These are phyloP conservation scores for Asteroscopus sphinx DNA, from an alignment of 2,888 invertebrate genomes.

Conservation along the genomic window DNA sequence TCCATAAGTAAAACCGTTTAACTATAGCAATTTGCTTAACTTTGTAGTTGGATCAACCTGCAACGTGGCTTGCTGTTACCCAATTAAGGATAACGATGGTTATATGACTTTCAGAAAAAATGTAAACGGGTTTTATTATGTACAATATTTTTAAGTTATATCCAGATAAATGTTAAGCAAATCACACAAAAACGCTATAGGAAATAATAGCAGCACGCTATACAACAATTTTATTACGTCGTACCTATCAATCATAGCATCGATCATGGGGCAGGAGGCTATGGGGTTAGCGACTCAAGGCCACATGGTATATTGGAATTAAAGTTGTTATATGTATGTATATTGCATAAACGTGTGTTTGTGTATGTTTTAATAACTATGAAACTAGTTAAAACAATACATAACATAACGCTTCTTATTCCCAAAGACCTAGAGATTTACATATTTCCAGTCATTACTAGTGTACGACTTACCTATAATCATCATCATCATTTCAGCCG, in stretches of 20 bases:
- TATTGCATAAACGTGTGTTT: background rate
- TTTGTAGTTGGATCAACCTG: too few relatives aligned
- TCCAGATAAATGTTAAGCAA: conserved; percentile 6
- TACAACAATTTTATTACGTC: conserved; percentile 13
- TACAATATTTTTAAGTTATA: background rate
- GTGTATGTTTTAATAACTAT: too few relatives aligned
- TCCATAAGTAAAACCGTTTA: too few relatives aligned
- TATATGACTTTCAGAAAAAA: background rate
- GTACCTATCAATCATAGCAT: conserved; percentile 25
- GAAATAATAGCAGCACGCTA: conserved; percentile 10
- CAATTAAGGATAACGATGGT: too few relatives aligned
- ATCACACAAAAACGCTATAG: conserved; percentile 2
- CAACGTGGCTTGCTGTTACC: too few relatives aligned
- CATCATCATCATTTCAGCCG: too few relatives aligned
- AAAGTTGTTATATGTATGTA: conserved; percentile 20
- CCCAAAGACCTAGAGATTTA: too few relatives aligned
- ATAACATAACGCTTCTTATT: too few relatives aligned
- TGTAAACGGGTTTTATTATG: background rate
- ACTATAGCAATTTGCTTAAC: too few relatives aligned
- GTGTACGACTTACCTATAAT: too few relatives aligned
- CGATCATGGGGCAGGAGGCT: conserved; percentile 20
- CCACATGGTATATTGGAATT: conserved; percentile 8
- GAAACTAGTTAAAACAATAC: too few relatives aligned
- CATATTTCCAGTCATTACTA: too few relatives aligned
- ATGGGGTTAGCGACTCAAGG: conserved; percentile 29